Evolutionary conservation across 2,888 invertebrate genomes (phyloP).

Genomic region (Ditula angustiorana): DNA sequence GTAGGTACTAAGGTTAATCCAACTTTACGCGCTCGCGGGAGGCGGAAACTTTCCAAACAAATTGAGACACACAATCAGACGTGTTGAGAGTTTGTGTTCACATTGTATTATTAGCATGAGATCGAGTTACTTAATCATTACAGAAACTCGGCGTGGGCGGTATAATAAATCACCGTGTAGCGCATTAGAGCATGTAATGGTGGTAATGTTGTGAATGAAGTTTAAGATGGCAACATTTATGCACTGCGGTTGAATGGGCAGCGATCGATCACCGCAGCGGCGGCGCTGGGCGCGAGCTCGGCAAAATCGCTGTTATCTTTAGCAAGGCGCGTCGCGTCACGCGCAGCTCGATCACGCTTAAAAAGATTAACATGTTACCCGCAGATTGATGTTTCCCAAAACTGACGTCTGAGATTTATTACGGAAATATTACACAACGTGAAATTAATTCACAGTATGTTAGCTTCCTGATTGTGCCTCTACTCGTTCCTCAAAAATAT

Average conservation of each 20-base stretch:
- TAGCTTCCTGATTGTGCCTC: background rate
- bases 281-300: conserved; percentile 47
- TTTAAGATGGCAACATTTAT: conserved; percentile 47
- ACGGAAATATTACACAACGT: conserved; percentile 46
- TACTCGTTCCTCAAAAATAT: background rate
- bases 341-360: conserved; percentile 62
- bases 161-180: conserved; percentile 35
- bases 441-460: conserved; percentile 50
- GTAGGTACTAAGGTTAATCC: conserved; percentile 53
- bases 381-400: conserved; percentile 54
- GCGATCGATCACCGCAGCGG: conserved; percentile 57
- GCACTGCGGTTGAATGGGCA: conserved; percentile 47
- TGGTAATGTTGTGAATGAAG: conserved; percentile 48
- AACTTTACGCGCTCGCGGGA: conserved; percentile 60
- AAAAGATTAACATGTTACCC: conserved; percentile 71
- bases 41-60: conserved; percentile 60
- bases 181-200: conserved; percentile 41
- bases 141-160: conserved; percentile 18
- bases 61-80: conserved; percentile 58
- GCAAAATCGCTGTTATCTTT: conserved; percentile 61
- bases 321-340: conserved; percentile 52
- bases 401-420: conserved; percentile 37
- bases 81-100: conserved; percentile 45
- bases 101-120: conserved; percentile 40
- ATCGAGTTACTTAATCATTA: conserved; percentile 38